These are phyloP conservation scores for Hemiscyllium ocellatum DNA, from an alignment of 2,113 vertebrate species.

Conservation along the genomic window DNA sequence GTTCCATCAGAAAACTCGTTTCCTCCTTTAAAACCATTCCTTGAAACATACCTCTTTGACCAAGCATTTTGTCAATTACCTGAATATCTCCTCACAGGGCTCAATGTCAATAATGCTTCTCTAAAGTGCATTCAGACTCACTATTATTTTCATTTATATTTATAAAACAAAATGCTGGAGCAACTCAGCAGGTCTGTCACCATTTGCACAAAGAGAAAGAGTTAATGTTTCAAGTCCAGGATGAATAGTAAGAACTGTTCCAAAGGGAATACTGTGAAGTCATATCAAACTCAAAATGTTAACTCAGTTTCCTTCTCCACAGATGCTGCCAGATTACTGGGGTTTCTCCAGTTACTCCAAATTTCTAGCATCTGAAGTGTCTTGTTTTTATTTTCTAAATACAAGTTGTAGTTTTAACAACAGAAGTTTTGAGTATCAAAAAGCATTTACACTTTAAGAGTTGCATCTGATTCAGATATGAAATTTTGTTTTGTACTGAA, in stretches of 20 bases:
- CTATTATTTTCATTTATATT: not conserved
- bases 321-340: too few species aligned
- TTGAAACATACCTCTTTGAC: not conserved
- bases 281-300: too few species aligned
- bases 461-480: not conserved
- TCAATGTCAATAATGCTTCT: not conserved
- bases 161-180: too few species aligned
- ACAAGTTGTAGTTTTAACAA: not conserved
- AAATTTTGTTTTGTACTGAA: not conserved
- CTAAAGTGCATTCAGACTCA: not conserved
- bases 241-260: too few species aligned
- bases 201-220: too few species aligned
- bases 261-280: too few species aligned
- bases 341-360: too few species aligned
- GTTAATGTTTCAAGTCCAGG: too few species aligned
- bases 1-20: not conserved
- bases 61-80: not conserved
- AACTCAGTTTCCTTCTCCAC: too few species aligned
- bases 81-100: not conserved
- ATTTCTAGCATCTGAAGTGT: too few species aligned
- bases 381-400: too few species aligned
- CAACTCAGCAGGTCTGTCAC: too few species aligned
- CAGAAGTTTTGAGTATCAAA: not conserved
- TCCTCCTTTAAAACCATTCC: not conserved
- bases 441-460: not conserved